Evolutionary conservation across 2,113 vertebrate genomes (phyloP).

Genomic region (Anhinga rufa): DNA sequence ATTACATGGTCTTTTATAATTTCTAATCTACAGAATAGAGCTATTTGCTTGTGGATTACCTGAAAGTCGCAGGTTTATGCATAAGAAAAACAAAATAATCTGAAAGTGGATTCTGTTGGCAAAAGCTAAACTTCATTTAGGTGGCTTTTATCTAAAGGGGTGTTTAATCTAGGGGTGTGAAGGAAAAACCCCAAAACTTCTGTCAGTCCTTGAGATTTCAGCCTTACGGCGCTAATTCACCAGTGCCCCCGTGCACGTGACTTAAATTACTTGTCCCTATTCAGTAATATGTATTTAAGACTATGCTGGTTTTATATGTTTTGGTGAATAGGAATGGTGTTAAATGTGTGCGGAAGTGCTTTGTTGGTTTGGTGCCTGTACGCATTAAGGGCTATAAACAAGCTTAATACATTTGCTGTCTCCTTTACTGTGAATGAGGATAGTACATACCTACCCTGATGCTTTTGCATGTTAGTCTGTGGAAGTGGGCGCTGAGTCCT

Average conservation of each 20-base stretch:
- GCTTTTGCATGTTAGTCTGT: not conserved
- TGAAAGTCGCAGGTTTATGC: constrained; percentile 76
- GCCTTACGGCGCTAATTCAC: not conserved
- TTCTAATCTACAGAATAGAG: constrained; percentile 75
- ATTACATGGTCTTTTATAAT: constrained; percentile 87
- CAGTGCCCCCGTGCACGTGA: accelerated
- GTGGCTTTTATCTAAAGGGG: not conserved
- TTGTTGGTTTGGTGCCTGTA: not conserved
- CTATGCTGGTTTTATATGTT: not conserved
- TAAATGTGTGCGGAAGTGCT: not conserved
- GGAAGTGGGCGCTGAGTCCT: not conserved
- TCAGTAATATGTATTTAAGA: not conserved
- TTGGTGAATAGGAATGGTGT: not conserved
- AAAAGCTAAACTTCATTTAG: constrained; percentile 45
- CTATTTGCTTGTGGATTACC: constrained; percentile 83
- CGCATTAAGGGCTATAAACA: not conserved
- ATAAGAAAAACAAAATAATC: constrained; percentile 74
- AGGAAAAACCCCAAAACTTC: not conserved
- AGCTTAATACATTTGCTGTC: not conserved
- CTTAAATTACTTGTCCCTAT: not conserved
- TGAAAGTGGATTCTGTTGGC: constrained; percentile 54
- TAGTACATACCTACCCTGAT: too few species aligned
- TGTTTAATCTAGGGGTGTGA: not conserved
- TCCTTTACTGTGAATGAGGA: not conserved
- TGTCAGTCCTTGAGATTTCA: not conserved